Evolutionary conservation across 2,888 invertebrate species (phyloP).

Genomic region (Rhingia campestris): DNA sequence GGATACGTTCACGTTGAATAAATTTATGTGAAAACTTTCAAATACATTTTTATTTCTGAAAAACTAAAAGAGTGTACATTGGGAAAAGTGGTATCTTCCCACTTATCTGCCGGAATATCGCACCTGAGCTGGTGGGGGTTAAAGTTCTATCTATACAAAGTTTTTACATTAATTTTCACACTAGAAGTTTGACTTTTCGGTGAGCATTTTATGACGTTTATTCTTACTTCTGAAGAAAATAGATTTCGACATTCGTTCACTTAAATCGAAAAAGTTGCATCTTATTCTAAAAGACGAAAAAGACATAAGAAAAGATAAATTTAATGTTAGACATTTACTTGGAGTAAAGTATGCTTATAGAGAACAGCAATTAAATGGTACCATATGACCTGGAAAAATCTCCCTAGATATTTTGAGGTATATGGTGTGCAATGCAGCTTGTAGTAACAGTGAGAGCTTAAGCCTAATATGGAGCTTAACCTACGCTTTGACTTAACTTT

Average conservation of each 20-base stretch:
- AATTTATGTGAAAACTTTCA: conserved; percentile 72
- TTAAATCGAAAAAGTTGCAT: conserved; percentile 63
- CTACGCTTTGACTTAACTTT: too few relatives aligned
- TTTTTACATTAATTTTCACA: conserved; percentile 73
- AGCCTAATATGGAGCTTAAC: too few relatives aligned
- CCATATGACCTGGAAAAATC: too few relatives aligned
- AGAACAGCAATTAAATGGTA: too few relatives aligned
- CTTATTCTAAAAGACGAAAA: not conserved
- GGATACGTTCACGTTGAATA: conserved; percentile 57
- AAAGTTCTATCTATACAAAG: conserved; percentile 69
- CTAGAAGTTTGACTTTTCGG: conserved; percentile 64
- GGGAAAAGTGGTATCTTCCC: conserved; percentile 45
- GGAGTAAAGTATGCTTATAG: too few relatives aligned
- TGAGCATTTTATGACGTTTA: conserved; percentile 61
- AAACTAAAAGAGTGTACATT: conserved; percentile 61
- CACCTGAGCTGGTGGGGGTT: conserved; percentile 64
- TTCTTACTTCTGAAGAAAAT: conserved; percentile 64
- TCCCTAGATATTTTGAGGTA: too few relatives aligned
- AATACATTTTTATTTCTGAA: conserved; percentile 69
- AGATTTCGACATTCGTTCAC: conserved; percentile 57
- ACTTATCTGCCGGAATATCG: conserved; percentile 53
- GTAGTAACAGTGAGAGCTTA: too few relatives aligned
- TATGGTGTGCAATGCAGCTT: too few relatives aligned
- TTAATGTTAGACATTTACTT: not conserved
- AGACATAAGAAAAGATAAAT: not conserved